These are phyloP conservation scores for Pararge aegeria DNA, from an alignment of 1,140 invertebrate species.

Conservation along the genomic window DNA sequence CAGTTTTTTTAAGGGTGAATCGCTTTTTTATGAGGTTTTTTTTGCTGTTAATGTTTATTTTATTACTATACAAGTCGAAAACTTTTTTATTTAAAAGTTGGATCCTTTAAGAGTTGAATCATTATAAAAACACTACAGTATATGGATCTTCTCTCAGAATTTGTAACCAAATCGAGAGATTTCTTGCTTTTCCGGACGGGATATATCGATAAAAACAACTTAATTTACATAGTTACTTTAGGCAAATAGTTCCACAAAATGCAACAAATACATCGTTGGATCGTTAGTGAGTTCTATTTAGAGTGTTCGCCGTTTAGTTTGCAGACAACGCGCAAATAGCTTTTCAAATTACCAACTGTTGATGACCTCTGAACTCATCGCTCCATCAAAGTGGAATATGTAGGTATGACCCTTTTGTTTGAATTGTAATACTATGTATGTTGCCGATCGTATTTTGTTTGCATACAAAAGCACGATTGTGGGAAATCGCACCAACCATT, in stretches of 20 bases:
- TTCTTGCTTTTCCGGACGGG: too few species aligned
- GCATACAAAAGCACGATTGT: not conserved
- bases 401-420: not conserved
- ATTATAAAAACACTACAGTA: too few species aligned
- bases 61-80: too few species aligned
- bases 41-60: too few species aligned
- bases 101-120: too few species aligned
- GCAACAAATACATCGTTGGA: constrained; percentile 13
- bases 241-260: constrained; percentile 6
- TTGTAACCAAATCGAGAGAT: too few species aligned
- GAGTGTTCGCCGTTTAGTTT: constrained; percentile 11
- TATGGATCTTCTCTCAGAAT: too few species aligned
- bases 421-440: not conserved
- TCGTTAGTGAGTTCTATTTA: constrained; percentile 11
- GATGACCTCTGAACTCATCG: constrained; percentile 8
- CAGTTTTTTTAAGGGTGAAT: too few species aligned
- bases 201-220: too few species aligned
- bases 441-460: not conserved
- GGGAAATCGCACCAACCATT: not conserved
- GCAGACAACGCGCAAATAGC: constrained; percentile 2
- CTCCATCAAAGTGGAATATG: not conserved
- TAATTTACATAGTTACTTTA: not conserved
- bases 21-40: too few species aligned
- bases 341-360: constrained; percentile 17
- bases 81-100: too few species aligned